phyloP scores from a whole-genome alignment of 1,140 invertebrate species.

The Battus philenor region DNA sequence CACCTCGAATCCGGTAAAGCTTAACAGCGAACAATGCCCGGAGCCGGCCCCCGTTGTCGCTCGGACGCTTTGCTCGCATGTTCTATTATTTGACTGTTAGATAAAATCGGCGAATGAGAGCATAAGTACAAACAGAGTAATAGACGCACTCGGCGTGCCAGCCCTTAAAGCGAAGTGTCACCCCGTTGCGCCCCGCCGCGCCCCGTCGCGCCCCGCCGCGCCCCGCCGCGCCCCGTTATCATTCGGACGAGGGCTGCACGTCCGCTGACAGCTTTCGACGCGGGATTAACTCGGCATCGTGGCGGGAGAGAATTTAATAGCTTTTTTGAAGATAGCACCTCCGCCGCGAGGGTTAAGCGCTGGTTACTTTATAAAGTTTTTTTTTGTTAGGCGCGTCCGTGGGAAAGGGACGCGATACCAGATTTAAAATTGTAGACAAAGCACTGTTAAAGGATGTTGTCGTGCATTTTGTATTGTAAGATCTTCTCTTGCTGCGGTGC shows the following conservation, averaged over 20 bases:
- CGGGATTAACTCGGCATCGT: conserved; percentile 48
- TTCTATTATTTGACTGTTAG: too few species aligned
- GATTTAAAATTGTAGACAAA: neutral
- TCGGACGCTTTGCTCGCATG: too few species aligned
- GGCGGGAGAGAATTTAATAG: conserved; percentile 49
- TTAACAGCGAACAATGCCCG: too few species aligned
- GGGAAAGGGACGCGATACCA: neutral
- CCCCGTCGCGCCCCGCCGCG: conserved; percentile 24
- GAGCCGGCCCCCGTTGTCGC: too few species aligned
- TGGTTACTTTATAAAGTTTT: conserved; percentile 14
- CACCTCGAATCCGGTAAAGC: too few species aligned
- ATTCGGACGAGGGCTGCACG: conserved; percentile 47
- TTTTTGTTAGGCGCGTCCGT: conserved; percentile 6
- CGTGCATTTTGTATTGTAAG: neutral
- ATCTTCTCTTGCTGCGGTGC: too few species aligned
- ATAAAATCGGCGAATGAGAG: too few species aligned
- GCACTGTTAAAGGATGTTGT: neutral
- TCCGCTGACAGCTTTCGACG: conserved; percentile 48
- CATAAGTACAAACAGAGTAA: too few species aligned
- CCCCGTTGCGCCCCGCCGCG: conserved; percentile 25
- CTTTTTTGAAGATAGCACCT: conserved; percentile 27
- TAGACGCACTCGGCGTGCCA: conserved; percentile 18
- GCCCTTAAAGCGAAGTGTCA: conserved; percentile 46
- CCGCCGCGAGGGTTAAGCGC: conserved; percentile 16
- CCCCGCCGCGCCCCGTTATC: conserved; percentile 49